Evolutionary conservation across 2,888 invertebrate genomes (phyloP).

Genomic region (Nudaria mundana): DNA sequence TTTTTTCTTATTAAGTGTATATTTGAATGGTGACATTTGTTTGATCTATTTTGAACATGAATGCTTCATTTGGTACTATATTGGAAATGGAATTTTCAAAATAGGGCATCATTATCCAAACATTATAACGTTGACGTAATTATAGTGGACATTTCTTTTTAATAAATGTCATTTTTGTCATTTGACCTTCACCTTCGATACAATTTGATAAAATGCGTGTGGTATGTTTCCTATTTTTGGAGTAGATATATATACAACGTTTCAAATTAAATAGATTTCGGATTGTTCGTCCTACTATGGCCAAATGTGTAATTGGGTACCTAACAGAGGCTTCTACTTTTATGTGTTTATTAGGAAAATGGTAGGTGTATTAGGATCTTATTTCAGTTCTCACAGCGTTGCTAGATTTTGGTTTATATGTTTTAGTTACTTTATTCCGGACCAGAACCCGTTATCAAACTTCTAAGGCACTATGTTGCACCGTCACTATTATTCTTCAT

Average conservation of each 20-base stretch:
- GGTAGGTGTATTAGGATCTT: too few species aligned
- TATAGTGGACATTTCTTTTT: neutral
- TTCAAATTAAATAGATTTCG: neutral
- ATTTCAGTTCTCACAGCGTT: too few species aligned
- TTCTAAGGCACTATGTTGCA: too few species aligned
- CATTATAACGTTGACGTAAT: too few species aligned
- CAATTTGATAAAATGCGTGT: neutral
- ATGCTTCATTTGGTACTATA: conserved; percentile 29
- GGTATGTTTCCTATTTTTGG: neutral
- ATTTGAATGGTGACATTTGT: neutral
- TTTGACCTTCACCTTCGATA: neutral
- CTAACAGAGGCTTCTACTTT: too few species aligned
- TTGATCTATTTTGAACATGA: conserved; percentile 30
- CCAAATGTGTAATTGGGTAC: too few species aligned
- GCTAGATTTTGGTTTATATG: too few species aligned
- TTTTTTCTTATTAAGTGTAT: neutral
- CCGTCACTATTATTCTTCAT: too few species aligned
- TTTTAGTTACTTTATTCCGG: too few species aligned
- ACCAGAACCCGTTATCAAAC: too few species aligned
- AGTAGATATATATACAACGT: neutral
- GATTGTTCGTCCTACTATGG: neutral
- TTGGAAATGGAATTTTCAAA: conserved; percentile 21
- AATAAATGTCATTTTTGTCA: neutral
- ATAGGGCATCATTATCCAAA: too few species aligned
- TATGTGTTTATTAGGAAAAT: too few species aligned